These are phyloP conservation scores for Cylindroiulus punctatus DNA, from an alignment of 2,888 invertebrate species.

Conservation along the genomic window DNA sequence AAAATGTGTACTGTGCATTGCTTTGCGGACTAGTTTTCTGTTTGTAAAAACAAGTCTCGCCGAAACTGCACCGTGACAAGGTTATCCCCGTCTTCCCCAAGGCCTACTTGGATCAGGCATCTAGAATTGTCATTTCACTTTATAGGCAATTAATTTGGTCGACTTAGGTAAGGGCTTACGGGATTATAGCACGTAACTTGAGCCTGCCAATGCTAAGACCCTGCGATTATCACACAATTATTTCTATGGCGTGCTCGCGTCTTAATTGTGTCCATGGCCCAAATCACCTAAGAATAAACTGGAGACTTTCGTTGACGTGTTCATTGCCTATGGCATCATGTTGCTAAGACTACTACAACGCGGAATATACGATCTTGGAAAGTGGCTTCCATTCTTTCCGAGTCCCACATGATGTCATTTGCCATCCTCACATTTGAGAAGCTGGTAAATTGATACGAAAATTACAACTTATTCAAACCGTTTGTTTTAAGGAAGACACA, in stretches of 20 bases:
- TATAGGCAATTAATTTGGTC: slow-evolving; percentile 42
- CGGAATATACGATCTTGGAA: not conserved
- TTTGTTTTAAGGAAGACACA: too few species aligned
- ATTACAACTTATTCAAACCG: too few species aligned
- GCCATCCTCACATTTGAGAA: too few species aligned
- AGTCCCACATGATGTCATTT: too few species aligned
- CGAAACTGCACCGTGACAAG: not conserved
- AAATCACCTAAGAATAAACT: slow-evolving; percentile 34
- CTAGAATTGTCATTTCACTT: slow-evolving; percentile 24
- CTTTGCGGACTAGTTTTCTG: not conserved
- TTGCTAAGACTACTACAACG: not conserved
- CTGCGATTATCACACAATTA: slow-evolving; percentile 12
- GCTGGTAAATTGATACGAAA: too few species aligned
- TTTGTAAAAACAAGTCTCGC: not conserved
- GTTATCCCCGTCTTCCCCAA: not conserved
- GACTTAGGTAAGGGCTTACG: slow-evolving; percentile 38
- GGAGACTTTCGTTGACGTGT: not conserved
- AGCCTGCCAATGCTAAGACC: slow-evolving; percentile 34
- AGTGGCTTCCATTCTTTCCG: too few species aligned
- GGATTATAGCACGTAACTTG: slow-evolving; percentile 29
- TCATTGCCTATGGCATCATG: not conserved
- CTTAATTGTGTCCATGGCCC: slow-evolving; percentile 38
- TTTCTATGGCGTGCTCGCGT: not conserved
- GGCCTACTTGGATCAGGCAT: slow-evolving; percentile 11
- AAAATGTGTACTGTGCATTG: too few species aligned